phyloP scores from a whole-genome alignment of 2,797 vertebrate species.

The Denticeps clupeoides region DNA sequence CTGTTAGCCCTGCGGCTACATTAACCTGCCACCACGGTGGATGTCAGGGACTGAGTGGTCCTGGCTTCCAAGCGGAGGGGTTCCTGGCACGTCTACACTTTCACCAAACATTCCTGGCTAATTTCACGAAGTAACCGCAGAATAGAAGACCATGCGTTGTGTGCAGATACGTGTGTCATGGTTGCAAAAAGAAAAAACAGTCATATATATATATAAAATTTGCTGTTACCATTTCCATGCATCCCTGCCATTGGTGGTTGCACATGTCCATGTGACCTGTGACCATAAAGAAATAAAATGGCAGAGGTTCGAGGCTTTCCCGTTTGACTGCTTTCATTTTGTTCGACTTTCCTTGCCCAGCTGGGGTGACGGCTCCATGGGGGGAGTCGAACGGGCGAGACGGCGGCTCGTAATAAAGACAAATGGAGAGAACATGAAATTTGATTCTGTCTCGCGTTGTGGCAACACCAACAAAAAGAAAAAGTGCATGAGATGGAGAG shows the following conservation, averaged over 20 bases:
- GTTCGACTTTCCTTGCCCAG: constrained; percentile 46
- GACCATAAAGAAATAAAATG: constrained; percentile 29
- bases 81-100: too few species aligned
- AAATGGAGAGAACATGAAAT: constrained; percentile 63
- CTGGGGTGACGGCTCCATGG: constrained; percentile 37
- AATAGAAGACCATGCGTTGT: too few species aligned
- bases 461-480: constrained; percentile 43
- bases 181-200: neutral
- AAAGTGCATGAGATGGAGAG: constrained; percentile 21
- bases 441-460: constrained; percentile 56
- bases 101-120: too few species aligned
- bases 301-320: constrained; percentile 35
- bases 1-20: too few species aligned
- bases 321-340: constrained; percentile 44
- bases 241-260: constrained; percentile 7
- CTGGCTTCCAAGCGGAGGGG: too few species aligned
- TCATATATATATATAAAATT: neutral
- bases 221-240: neutral
- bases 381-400: constrained; percentile 51
- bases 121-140: too few species aligned
- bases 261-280: constrained; percentile 7
- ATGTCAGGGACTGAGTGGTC: too few species aligned
- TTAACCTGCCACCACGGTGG: too few species aligned
- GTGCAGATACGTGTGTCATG: too few species aligned
- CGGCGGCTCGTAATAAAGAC: constrained; percentile 65